Base-by-base conservation (phyloP, 2,888 invertebrate genomes). In the Gastracanthus pulcherrimus region DNA sequence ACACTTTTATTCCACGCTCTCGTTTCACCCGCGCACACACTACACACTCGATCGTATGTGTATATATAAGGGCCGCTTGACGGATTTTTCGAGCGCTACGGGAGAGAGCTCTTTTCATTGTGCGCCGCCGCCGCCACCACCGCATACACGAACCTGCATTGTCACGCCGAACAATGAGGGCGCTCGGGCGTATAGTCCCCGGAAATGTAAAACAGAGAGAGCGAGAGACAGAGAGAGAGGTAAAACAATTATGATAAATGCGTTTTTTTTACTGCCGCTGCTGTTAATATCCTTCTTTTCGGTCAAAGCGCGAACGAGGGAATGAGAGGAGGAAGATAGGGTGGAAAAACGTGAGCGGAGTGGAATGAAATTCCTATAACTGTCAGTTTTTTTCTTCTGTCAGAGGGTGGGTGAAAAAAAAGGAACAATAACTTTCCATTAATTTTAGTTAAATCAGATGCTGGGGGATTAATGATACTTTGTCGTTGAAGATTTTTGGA, bases 121-220 rank as follows among this genome's bases (percentile, higher is more conserved):
- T 48, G 60, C 26, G n/a, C n/a, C n/a, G n/a, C n/a, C n/a, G n/a
- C n/a, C n/a, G n/a, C n/a, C n/a, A n/a, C n/a, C n/a, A n/a, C n/a
- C 41, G 23, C 74, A 9, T 36, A 9, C 13, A 16, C 19, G 13
- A 55, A 36, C 23, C 58, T 74, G 74, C 55, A 79, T 67, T 72
- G 74, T 74, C 74, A 79, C 36, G 67, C 1, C 29, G 67, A 58
- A 72, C 74, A 79, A 79, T 74, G 67, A 45, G 51, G 13, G 29
- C 38, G n/a, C 29, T 16, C 29, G 31, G 13, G 7, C n/a, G 62
- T 9, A 34, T 34, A 31, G n/a, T 36, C 23, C 23, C 34, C 26
- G 64, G 62, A 75, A 64, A 48, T 64, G 48, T 58, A 48, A 64
- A 64, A 62, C 23, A 64, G 34, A 45, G n/a, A n/a, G n/a, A n/a